Conservation (phyloP, 2,888 invertebrate species). For the Hirtodrosophila confusa region DNA sequence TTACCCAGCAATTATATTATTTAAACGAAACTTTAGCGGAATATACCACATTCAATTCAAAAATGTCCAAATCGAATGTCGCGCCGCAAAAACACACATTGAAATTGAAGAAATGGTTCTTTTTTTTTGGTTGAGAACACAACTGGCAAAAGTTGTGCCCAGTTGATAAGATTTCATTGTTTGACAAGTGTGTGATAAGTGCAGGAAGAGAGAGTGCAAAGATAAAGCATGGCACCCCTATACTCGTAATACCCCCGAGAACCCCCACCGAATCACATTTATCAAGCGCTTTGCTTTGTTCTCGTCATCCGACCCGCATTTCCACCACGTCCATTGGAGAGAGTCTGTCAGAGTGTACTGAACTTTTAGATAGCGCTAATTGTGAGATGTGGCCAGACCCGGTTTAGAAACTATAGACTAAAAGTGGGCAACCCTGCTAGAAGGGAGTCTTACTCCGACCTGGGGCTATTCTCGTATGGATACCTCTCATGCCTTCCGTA, state of each 20-base stretch:
- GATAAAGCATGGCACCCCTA: constrained; percentile 17
- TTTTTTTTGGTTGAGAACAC: constrained; percentile 19
- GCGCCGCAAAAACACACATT: constrained; percentile 47
- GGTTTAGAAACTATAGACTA: constrained; percentile 1
- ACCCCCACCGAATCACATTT: constrained; percentile 10
- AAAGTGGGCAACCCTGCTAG: not conserved
- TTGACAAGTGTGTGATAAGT: constrained; percentile 47
- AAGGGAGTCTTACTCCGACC: too few species aligned
- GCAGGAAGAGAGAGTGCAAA: constrained; percentile 5
- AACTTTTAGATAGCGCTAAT: constrained; percentile 8
- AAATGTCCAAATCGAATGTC: constrained; percentile 17
- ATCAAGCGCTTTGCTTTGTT: constrained; percentile 12
- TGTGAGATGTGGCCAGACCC: constrained; percentile 36
- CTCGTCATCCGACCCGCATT: constrained; percentile 14
- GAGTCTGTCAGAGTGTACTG: constrained; percentile 40
- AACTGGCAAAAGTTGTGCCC: constrained; percentile 33
- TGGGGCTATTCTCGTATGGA: too few species aligned
- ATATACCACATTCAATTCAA: not conserved
- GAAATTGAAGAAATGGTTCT: constrained; percentile 35
- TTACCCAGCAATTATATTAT: constrained; percentile 15
- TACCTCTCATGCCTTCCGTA: too few species aligned
- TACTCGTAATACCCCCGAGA: not conserved
- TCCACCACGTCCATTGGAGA: constrained; percentile 20
- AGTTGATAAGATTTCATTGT: constrained; percentile 52
- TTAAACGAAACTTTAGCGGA: not conserved